Conservation (phyloP, 2,113 vertebrate genomes). For the Thinocorus orbignyianus region DNA sequence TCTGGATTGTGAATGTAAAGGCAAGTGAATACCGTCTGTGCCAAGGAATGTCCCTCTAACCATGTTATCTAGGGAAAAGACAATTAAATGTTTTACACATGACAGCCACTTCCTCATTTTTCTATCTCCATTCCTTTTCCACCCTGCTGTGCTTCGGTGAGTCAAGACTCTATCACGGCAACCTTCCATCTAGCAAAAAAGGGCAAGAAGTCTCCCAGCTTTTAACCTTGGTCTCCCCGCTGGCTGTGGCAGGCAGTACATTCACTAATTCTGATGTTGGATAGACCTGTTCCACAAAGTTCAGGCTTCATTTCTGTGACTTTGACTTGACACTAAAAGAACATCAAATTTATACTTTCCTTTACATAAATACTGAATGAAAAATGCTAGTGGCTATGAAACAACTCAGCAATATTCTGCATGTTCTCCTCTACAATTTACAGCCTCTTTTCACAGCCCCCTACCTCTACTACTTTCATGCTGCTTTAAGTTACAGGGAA, state of each 20-base stretch:
- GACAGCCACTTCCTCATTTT: background rate
- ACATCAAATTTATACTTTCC: background rate
- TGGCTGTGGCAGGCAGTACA: background rate
- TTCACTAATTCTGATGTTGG: background rate
- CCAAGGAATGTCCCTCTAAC: slow-evolving; percentile 97
- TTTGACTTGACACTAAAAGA: background rate
- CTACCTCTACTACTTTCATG: background rate
- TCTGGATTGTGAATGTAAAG: slow-evolving; percentile 98
- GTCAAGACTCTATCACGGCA: background rate
- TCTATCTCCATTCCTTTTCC: background rate
- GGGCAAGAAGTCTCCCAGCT: background rate
- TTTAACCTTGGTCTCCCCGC: background rate
- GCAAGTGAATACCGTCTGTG: slow-evolving; percentile 99
- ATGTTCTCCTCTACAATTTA: background rate
- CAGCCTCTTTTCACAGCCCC: background rate
- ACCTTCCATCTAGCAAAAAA: background rate
- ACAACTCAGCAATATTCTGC: background rate
- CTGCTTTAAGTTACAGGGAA: background rate
- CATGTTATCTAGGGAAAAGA: slow-evolving; percentile 88
- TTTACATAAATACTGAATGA: background rate
- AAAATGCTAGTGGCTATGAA: background rate
- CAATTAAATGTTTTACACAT: background rate
- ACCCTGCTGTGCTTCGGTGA: background rate
- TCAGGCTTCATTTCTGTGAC: background rate
- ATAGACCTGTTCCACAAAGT: background rate